Base-by-base conservation (phyloP, 2,797 vertebrate species). In the Rachycentron canadum region DNA sequence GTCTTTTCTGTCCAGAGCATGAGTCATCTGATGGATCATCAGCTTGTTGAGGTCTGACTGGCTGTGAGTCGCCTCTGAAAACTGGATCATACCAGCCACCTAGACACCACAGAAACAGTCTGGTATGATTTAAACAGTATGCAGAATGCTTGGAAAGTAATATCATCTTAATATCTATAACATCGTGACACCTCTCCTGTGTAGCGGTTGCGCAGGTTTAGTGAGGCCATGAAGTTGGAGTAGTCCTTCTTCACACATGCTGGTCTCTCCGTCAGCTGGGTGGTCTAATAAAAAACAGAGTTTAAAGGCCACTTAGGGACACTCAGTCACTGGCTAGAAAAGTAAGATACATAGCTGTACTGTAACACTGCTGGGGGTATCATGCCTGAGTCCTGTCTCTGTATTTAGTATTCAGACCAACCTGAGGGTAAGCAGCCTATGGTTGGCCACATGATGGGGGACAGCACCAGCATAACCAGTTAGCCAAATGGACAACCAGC, bases 141-240 rank as follows among this genome's bases (percentile, higher is more conserved):
- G n/a, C 7, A 64, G 16, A 73, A 7, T 34, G 11, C 11, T 7
- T 5, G 8, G 12, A 36, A 50, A 61, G n/a, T 49, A 11, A 41
- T 3, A 11, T 38, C 0, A 32, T 10, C 4, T 21, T 56, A 36
- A 40, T 50, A 21, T 52, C 13, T 5, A n/a, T 4, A 21, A 41
- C 7, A 28, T 25, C 9, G 9, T 12, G 8, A 52, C 7, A 98
- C 98, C 96, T 99, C 98, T 93, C 98, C 98, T 0, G 97, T 98
- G 0, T 99, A 99, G 69, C 97, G 97, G 87, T 99, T 99, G 21
- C 98, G 96, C 75, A 99, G 82, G 84, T 99, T 99, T 32, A 99
- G 96, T 4, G 98, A 99, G 0, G 97, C 96, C 97, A 99, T 99
- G 93, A 99, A 99, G 91, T 97, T 99, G 90, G 98, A 99, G 88